Evolutionary conservation across 92 coral and sea anemone species (phyloP).

Genomic region (Actinostola sp.): DNA sequence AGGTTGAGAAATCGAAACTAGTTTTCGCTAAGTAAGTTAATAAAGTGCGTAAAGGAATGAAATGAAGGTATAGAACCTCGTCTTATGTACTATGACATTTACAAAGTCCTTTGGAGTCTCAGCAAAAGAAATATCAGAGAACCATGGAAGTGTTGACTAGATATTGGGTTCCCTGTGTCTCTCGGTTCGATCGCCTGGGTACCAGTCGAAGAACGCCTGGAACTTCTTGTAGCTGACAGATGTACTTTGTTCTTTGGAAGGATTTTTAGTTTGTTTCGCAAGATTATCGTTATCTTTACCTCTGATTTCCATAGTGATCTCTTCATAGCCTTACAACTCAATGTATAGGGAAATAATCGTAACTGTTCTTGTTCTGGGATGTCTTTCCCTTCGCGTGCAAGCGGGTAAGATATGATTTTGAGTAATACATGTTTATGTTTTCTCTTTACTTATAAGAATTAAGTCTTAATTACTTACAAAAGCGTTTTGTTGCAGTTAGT

Average conservation of each 20-base stretch:
- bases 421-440: too few species aligned
- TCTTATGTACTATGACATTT: too few species aligned
- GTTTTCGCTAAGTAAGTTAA: too few species aligned
- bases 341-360: constrained; percentile 6
- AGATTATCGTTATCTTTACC: neutral
- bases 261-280: neutral
- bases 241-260: constrained; percentile 3
- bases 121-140: too few species aligned
- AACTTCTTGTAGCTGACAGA: constrained; percentile 4
- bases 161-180: neutral
- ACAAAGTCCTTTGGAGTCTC: too few species aligned
- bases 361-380: neutral
- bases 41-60: too few species aligned
- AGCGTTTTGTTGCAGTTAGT: too few species aligned
- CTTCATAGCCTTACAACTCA: neutral
- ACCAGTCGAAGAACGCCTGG: constrained; percentile 14
- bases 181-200: neutral
- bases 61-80: too few species aligned
- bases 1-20: too few species aligned
- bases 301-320: neutral
- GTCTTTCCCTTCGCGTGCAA: neutral
- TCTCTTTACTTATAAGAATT: too few species aligned
- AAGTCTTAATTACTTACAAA: too few species aligned
- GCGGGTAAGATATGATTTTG: neutral
- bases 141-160: too few species aligned